Conservation (phyloP, 2,888 invertebrate genomes). For the Serripes groenlandicus region DNA sequence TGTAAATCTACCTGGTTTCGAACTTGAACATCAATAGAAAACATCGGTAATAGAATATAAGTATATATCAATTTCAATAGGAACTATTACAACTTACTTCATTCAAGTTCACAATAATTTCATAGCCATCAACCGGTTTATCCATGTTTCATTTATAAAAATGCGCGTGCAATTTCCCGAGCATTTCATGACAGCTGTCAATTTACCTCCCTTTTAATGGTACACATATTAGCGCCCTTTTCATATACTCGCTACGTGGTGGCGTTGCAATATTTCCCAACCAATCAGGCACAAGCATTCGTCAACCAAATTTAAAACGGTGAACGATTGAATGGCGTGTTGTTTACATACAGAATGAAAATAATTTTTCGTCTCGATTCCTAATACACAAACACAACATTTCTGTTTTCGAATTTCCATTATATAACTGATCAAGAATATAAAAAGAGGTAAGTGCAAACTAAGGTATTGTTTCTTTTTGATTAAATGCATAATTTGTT, state of each 20-base stretch:
- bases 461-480: no score
- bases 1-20: no score
- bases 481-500: no score
- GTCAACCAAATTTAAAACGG: conserved; percentile 64
- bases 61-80: no score
- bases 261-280: neutral
- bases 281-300: conserved; percentile 58
- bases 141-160: neutral
- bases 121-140: neutral
- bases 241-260: neutral
- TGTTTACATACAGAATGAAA: conserved; percentile 45
- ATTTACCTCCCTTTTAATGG: neutral
- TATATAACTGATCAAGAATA: neutral
- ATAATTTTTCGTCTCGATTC: conserved; percentile 2
- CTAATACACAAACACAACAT: neutral
- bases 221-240: conserved; percentile 5
- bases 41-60: no score
- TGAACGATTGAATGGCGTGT: conserved; percentile 30
- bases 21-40: no score
- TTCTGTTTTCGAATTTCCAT: neutral
- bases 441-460: neutral
- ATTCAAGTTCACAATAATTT: neutral
- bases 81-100: no score
- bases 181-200: neutral
- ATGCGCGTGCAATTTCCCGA: conserved; percentile 7